Conservation (phyloP, 1,140 invertebrate genomes). For the Drosophila eugracilis region DNA sequence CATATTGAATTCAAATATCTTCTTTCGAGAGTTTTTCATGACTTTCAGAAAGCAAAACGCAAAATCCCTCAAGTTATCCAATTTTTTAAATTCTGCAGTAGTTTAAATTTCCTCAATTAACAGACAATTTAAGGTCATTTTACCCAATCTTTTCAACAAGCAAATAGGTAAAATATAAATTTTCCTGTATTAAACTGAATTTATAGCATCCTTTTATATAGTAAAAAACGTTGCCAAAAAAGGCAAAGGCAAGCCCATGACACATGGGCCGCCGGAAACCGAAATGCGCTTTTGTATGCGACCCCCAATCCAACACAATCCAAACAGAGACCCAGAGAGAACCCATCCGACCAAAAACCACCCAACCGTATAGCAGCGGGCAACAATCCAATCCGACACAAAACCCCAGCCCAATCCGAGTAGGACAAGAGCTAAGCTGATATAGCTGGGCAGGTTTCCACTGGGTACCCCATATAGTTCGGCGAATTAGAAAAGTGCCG, state of each 20-base stretch:
- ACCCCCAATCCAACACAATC: slow-evolving; percentile 4
- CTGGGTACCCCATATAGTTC: slow-evolving; percentile 49
- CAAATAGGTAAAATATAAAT: not conserved
- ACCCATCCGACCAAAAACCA: slow-evolving; percentile 11
- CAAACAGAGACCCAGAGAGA: slow-evolving; percentile 1
- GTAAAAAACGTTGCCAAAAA: slow-evolving; percentile 20
- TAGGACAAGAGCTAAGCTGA: slow-evolving; percentile 19
- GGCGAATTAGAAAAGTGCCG: slow-evolving; percentile 76
- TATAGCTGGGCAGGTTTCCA: slow-evolving; percentile 14
- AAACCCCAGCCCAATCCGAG: slow-evolving; percentile 31
- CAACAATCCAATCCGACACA: slow-evolving; percentile 19
- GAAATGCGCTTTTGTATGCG: slow-evolving; percentile 57
- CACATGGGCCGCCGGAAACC: slow-evolving; percentile 28
- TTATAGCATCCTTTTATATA: not conserved
- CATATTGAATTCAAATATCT: too few relatives aligned
- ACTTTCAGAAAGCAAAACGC: too few relatives aligned
- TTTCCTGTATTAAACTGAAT: not conserved
- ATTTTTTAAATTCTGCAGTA: too few relatives aligned
- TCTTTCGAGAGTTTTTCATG: too few relatives aligned
- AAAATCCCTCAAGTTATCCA: too few relatives aligned
- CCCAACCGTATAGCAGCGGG: slow-evolving; percentile 5
- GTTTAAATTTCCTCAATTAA: too few relatives aligned
- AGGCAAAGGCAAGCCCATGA: slow-evolving; percentile 13
- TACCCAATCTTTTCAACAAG: not conserved
- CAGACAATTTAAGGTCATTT: too few relatives aligned